phyloP scores from a whole-genome alignment of 2,113 vertebrate species.

The Tachuris rubrigastra region DNA sequence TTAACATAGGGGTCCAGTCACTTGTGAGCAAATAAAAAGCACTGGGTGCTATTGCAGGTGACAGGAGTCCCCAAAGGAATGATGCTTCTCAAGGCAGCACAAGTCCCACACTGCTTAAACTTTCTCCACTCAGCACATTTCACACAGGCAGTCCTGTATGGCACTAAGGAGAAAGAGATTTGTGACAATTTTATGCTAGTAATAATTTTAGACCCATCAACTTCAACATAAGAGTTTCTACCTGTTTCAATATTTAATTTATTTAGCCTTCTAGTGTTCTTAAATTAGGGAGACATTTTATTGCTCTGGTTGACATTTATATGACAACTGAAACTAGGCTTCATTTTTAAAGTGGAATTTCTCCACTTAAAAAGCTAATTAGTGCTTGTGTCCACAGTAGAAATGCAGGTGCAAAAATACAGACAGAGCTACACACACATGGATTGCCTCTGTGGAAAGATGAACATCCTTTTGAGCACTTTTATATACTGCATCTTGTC shows the following conservation, averaged over 20 bases:
- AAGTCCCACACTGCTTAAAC: not conserved
- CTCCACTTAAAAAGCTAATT: not conserved
- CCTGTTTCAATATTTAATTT: conserved; percentile 31
- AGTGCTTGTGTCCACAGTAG: not conserved
- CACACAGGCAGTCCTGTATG: not conserved
- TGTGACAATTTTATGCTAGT: not conserved
- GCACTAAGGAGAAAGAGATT: not conserved
- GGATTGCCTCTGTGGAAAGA: not conserved
- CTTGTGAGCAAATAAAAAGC: not conserved
- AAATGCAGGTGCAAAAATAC: not conserved
- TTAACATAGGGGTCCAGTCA: not conserved
- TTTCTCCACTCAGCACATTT: not conserved
- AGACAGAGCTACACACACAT: not conserved
- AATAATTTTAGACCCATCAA: not conserved
- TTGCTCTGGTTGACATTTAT: conserved; percentile 7
- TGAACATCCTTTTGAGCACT: not conserved
- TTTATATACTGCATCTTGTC: not conserved
- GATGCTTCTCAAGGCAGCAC: not conserved
- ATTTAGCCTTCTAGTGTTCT: conserved; percentile 23
- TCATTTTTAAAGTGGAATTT: not conserved
- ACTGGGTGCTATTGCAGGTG: not conserved
- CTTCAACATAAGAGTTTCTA: not conserved
- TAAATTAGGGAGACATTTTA: conserved; percentile 28
- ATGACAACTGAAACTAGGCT: not conserved
- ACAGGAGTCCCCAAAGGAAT: not conserved